These are phyloP conservation scores for Phocides pigmalion DNA, from an alignment of 1,140 invertebrate genomes.

Conservation along the genomic window DNA sequence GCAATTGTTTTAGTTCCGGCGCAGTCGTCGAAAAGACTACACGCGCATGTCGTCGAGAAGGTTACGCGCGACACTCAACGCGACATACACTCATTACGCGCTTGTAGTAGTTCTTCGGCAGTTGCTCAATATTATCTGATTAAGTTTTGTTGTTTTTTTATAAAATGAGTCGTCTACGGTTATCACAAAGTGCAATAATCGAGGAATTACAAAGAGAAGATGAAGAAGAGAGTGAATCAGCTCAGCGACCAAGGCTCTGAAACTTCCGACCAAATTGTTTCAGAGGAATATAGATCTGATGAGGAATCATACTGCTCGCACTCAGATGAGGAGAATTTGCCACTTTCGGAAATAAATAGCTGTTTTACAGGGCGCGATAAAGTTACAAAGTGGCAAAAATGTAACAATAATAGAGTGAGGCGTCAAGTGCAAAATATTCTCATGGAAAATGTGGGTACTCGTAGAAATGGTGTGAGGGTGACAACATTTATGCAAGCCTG, in stretches of 20 bases:
- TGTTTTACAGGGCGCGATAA: conserved; percentile 45
- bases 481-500: conserved; percentile 42
- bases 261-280: conserved; percentile 46
- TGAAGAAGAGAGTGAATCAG: no score
- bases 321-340: conserved; percentile 40
- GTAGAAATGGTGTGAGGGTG: conserved; percentile 34
- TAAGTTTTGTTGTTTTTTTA: conserved; percentile 41
- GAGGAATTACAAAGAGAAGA: conserved; percentile 46
- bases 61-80: no score
- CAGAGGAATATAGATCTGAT: conserved; percentile 39
- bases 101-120: conserved; percentile 36
- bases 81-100: no score
- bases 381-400: conserved; percentile 47
- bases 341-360: conserved; percentile 44
- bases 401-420: conserved; percentile 48
- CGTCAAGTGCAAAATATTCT: conserved; percentile 48
- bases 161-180: conserved; percentile 50
- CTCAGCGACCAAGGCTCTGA: conserved; percentile 46
- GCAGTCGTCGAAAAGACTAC: conserved; percentile 44
- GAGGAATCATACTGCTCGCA: conserved; percentile 46
- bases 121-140: conserved; percentile 43
- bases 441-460: conserved; percentile 41
- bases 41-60: conserved; percentile 37
- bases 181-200: conserved; percentile 44
- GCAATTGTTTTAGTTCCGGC: conserved; percentile 41